Evolutionary conservation across 1,140 invertebrate species (phyloP).

Genomic region (Drosophila saltans): DNA sequence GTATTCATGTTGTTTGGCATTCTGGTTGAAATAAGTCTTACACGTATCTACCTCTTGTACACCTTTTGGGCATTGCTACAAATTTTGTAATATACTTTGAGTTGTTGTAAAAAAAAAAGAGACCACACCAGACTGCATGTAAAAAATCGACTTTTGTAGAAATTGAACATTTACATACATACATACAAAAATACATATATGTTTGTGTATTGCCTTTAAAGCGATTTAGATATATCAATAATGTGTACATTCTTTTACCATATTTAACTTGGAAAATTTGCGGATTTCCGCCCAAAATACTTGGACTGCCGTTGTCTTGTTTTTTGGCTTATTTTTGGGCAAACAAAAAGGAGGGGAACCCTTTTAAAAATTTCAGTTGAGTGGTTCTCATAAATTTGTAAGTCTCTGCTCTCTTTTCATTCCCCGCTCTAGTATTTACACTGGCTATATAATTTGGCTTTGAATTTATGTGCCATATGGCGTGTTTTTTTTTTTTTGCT

Average conservation of each 20-base stretch:
- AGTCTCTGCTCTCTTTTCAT: neutral
- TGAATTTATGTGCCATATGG: slow-evolving; percentile 64
- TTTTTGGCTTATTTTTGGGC: slow-evolving; percentile 22
- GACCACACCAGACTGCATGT: neutral
- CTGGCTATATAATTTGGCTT: slow-evolving; percentile 59
- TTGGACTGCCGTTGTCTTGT: slow-evolving; percentile 29
- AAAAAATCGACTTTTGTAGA: slow-evolving; percentile 15
- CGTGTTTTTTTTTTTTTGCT: slow-evolving; percentile 24
- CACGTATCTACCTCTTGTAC: slow-evolving; percentile 46
- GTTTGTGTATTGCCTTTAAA: slow-evolving; percentile 18
- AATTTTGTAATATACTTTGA: slow-evolving; percentile 41
- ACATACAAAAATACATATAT: no score
- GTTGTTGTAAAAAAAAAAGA: neutral
- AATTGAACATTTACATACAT: no score
- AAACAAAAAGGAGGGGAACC: slow-evolving; percentile 10
- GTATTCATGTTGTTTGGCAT: slow-evolving; percentile 16
- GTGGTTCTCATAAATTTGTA: slow-evolving; percentile 23
- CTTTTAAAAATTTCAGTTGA: slow-evolving; percentile 52
- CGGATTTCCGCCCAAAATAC: slow-evolving; percentile 45
- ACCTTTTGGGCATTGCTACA: slow-evolving; percentile 53
- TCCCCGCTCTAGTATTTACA: slow-evolving; percentile 31
- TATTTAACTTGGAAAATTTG: slow-evolving; percentile 64
- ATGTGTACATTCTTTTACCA: slow-evolving; percentile 65
- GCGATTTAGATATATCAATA: slow-evolving; percentile 46
- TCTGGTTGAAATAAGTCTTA: slow-evolving; percentile 15